A percentile compares a stretch with the other conserved stretches of the same genome.
These are phyloP conservation scores for Formica exsecta DNA, from an alignment of 1,140 invertebrate genomes.

Conservation along the genomic window DNA sequence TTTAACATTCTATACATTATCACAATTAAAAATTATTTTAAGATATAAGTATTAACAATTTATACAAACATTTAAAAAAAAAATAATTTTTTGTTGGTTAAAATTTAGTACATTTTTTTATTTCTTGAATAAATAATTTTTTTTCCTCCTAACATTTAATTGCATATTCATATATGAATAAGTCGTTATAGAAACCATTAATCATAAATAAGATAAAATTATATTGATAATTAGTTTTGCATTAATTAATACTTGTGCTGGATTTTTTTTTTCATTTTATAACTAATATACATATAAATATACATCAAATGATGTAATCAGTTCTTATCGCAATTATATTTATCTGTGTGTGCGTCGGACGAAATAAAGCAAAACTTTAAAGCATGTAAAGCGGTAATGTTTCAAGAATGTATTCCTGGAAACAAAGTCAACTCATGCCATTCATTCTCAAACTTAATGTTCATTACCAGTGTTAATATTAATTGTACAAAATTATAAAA, in stretches of 20 bases:
- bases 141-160: neutral
- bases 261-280: neutral
- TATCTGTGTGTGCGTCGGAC: neutral
- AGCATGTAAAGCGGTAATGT: slow-evolving; percentile 63
- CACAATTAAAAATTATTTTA: neutral
- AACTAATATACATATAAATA: neutral
- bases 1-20: neutral
- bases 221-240: neutral
- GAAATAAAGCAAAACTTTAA: slow-evolving; percentile 74
- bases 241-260: slow-evolving; percentile 10
- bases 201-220: neutral
- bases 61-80: neutral
- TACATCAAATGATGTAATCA: slow-evolving; percentile 58
- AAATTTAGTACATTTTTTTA: neutral
- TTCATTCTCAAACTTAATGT: slow-evolving; percentile 19
- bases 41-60: neutral
- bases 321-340: slow-evolving; percentile 63
- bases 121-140: neutral
- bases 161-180: neutral
- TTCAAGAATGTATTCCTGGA: slow-evolving; percentile 56
- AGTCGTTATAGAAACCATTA: neutral
- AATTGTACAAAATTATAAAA: neutral
- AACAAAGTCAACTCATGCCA: slow-evolving; percentile 19
- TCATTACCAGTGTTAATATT: neutral
- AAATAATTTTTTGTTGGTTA: neutral